Evolutionary conservation across 2,888 invertebrate genomes (phyloP).

Genomic region (Erpobdella octoculata): DNA sequence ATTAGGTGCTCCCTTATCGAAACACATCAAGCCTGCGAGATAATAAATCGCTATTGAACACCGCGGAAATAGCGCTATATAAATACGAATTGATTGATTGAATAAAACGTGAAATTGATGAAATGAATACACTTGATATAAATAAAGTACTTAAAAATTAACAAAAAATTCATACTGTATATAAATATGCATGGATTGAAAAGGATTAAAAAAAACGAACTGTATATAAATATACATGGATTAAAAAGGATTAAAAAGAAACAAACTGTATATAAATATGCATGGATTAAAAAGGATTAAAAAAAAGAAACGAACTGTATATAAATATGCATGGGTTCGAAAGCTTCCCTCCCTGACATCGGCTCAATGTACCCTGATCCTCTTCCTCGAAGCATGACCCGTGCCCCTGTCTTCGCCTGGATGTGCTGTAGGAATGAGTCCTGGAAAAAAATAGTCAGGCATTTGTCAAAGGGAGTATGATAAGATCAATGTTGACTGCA

Average conservation of each 20-base stretch:
- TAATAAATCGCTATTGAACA: no score
- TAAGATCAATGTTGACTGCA: no score
- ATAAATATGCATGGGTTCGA: constrained; percentile 64
- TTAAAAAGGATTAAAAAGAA: constrained; percentile 46
- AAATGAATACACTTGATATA: no score
- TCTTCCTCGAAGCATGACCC: constrained; percentile 65
- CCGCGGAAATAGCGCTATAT: no score
- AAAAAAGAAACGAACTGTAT: constrained; percentile 59
- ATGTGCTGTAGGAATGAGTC: constrained; percentile 65
- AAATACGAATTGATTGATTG: no score
- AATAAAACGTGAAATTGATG: no score
- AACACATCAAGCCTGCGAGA: no score
- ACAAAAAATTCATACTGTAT: constrained; percentile 9
- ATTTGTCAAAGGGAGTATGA: no score
- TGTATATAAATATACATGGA: constrained; percentile 70
- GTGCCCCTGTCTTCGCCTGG: constrained; percentile 69
- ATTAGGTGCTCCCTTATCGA: no score
- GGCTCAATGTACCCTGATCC: constrained; percentile 62
- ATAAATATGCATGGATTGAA: background rate
- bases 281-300: background rate
- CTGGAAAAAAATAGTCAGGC: no score
- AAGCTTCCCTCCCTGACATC: constrained; percentile 58
- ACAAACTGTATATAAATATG: background rate
- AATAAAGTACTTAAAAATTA: no score
- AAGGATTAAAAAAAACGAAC: constrained; percentile 50